Base-by-base conservation (phyloP, 2,888 invertebrate genomes). In the Pyrochroa serraticornis region DNA sequence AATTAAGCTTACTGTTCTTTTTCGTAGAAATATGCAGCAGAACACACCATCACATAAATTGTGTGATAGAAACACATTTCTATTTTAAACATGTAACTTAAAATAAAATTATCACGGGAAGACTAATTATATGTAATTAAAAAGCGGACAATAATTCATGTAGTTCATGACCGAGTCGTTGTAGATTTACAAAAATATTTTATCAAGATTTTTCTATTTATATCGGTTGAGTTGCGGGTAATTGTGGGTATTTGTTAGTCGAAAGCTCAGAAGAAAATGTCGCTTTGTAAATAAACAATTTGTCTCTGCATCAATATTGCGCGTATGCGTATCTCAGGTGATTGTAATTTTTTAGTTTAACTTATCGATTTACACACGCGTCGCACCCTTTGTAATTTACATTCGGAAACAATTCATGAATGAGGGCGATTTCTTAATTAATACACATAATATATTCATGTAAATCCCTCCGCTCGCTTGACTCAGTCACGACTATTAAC, bases 31-130 rank as follows among this genome's bases (percentile, higher is more conserved):
- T 3, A 22, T 22, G 22, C 5, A 22, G 22, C 22, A 22, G 22
- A 22, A 22, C 22, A 57, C 50, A 50, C 50, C 57, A 51, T 51
- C 51, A 56, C 56, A 57, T 57, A 56, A 51, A 57, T 57, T 57
- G 50, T 51, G 45, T 36, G 43, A 14, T 49, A 33, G 51, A 41
- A 45, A 46, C 51, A 46, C 57, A 57, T 51, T 57, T 57, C 57
- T 57, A 57, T 57, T 57, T 57, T 57, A 57, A 57, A 51, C 50
- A 50, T 50, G 57, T 50, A 51, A 50, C 36, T 57, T 38, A n/a
- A 50, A 50, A 57, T 57, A 57, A 57, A 50, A 51, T 57, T 57
- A 57, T 57, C 57, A 57, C 51, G 57, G 51, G 51, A 57, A 45
- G 42, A 46, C 51, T 46, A 51, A 50, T 57, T 45, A 50, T 57